A percentile compares a stretch with the other conserved stretches of the same genome.
phyloP scores from a whole-genome alignment of 2,113 vertebrate genomes.

The Bufo bufo region DNA sequence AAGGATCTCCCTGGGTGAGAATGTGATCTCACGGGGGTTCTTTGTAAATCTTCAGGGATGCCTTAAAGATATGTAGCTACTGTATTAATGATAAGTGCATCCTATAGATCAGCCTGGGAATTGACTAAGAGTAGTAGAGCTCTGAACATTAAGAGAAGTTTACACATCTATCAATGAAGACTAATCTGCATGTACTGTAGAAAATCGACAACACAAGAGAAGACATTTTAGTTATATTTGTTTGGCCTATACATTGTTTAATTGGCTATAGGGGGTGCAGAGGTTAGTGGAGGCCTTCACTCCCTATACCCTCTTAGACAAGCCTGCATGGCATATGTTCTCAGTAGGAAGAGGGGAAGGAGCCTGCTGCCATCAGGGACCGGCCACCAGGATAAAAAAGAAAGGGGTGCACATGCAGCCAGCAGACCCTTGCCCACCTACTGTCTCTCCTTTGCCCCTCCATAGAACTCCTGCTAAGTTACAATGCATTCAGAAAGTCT shows the following conservation, averaged over 20 bases:
- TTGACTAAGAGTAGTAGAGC: not conserved
- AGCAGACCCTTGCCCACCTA: no score
- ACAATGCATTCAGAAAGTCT: no score
- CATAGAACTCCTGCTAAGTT: no score
- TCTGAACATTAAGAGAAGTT: slow-evolving; percentile 16
- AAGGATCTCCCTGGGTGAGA: slow-evolving; percentile 6
- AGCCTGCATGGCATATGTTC: no score
- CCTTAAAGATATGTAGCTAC: slow-evolving; percentile 40
- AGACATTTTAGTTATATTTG: not conserved
- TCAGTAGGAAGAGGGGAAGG: no score
- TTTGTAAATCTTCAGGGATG: slow-evolving; percentile 6
- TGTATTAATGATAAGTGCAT: slow-evolving; percentile 55
- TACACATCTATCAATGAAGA: slow-evolving; percentile 10
- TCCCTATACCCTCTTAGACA: no score
- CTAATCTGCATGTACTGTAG: not conserved
- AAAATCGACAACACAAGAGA: not conserved
- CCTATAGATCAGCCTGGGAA: slow-evolving; percentile 47
- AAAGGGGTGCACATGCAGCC: no score
- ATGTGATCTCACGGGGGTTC: slow-evolving; percentile 26
- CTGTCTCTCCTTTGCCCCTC: no score
- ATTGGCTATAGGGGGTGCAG: not conserved
- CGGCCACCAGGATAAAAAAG: no score
- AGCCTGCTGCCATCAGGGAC: no score
- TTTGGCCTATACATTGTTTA: not conserved
- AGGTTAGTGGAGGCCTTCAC: no score